Percentiles rank a stretch among this genome's conserved stretches.
Conservation (phyloP, 2,797 vertebrate species). For the Meda fulgida region DNA sequence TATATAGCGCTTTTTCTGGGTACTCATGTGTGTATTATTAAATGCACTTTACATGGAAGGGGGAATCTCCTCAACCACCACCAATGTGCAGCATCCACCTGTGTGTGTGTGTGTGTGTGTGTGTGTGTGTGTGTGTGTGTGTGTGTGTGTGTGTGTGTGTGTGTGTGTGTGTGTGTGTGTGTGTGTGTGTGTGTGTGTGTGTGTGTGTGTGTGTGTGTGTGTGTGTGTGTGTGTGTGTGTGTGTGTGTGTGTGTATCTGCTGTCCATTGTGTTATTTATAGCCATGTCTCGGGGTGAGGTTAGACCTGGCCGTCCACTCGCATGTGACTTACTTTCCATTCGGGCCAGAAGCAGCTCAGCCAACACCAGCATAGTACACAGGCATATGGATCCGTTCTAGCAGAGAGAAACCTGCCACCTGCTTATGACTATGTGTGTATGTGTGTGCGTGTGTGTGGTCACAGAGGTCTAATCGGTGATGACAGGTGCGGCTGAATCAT, state of each 20-base stretch:
- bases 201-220: too few relatives aligned
- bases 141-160: too few relatives aligned
- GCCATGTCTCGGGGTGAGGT: slow-evolving; percentile 46
- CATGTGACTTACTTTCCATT: slow-evolving; percentile 51
- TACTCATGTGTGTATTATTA: too few relatives aligned
- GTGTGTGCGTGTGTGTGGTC: slow-evolving; percentile 52
- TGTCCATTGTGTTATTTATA: slow-evolving; percentile 56
- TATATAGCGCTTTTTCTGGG: too few relatives aligned
- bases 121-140: too few relatives aligned
- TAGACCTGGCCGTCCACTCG: slow-evolving; percentile 44
- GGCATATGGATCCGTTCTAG: slow-evolving; percentile 60
- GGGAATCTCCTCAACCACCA: too few relatives aligned
- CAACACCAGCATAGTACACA: slow-evolving; percentile 54
- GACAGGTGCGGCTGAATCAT: slow-evolving; percentile 60
- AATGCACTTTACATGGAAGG: too few relatives aligned
- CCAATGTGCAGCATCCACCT: too few relatives aligned
- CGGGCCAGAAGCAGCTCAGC: slow-evolving; percentile 48
- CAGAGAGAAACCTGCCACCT: slow-evolving; percentile 57
- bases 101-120: too few relatives aligned
- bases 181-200: slow-evolving; percentile 10
- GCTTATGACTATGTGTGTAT: slow-evolving; percentile 42
- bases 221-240: slow-evolving; percentile 5
- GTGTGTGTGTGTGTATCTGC: slow-evolving; percentile 17
- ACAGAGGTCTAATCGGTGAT: slow-evolving; percentile 58
- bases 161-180: too few relatives aligned